Evolutionary conservation across 2,113 vertebrate genomes (phyloP), one percentile per base, ranked within the genome.

Genomic region (Camelus dromedarius): DNA sequence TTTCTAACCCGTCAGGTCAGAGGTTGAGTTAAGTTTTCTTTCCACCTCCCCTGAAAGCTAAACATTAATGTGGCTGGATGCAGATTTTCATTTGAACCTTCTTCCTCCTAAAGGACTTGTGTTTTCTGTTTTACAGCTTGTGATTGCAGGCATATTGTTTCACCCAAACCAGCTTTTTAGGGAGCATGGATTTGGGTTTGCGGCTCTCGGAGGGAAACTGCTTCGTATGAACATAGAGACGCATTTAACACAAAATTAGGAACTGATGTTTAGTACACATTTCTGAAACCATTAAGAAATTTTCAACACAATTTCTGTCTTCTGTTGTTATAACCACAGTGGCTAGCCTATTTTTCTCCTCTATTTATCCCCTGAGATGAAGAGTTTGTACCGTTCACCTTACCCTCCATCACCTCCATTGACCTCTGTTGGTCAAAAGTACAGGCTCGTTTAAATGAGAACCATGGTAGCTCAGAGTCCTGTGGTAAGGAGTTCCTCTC

Each of bases 321-420:
- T 60, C 8, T 82, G 54, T 38, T 54, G 6, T 26, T 58, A 5
- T 70, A 42, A 46, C 28, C 66, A n/a, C 30, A 52, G 7, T 8
- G 0, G 7, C 8, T 67, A 26, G 19, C 48, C 19, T 80, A 0
- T 73, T 96, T 88, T 93, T 42, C 32, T 80, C 5, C 22, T 60
- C 2, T 73, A 66, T 82, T 83, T 60, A 30, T 14, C 46, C n/a
- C 67, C n/a, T 50, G 6, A 32, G 46, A 24, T 76, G 20, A 97
- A 1, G 28, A 9, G 35, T 4, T 35, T 89, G 8, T 6, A 13
- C 15, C 16, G 35, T 58, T 2, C 0, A 26, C 32, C 0, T 3
- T 0, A 8, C 5, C 4, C 3, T 38, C 0, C 11, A 26, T 38
- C 62, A 22, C 4, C 15, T 35, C 35, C 3, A 0, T 28, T 35